Percentiles rank a stretch among this genome's conserved stretches.
phyloP scores from a whole-genome alignment of 2,797 vertebrate species.

The Rhabdomys pumilio region DNA sequence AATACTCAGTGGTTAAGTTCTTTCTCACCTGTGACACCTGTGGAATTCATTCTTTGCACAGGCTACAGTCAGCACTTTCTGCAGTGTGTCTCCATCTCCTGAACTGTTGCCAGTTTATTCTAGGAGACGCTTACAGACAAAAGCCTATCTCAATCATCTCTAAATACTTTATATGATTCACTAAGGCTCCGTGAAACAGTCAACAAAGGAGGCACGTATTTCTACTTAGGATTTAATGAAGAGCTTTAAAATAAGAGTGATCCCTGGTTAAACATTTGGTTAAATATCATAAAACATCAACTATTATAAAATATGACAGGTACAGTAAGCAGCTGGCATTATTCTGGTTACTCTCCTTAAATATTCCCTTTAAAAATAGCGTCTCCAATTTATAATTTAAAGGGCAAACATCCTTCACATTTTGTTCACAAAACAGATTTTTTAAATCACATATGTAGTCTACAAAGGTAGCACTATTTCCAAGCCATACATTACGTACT shows the following conservation, averaged over 20 bases:
- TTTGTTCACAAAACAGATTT: background rate
- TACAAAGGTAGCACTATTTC: conserved; percentile 60
- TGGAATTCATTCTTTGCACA: conserved; percentile 74
- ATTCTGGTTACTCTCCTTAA: conserved; percentile 65
- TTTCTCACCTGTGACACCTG: conserved; percentile 65
- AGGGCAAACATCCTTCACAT: conserved; percentile 18
- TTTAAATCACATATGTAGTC: background rate
- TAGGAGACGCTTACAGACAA: conserved; percentile 47
- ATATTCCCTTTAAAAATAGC: conserved; percentile 66
- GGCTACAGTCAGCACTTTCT: conserved; percentile 65
- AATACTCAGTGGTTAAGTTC: conserved; percentile 67
- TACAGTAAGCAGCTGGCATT: conserved; percentile 54
- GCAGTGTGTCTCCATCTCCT: conserved; percentile 41
- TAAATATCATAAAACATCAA: background rate
- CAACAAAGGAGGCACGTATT: background rate
- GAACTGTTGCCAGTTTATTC: conserved; percentile 66
- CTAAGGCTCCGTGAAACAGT: background rate
- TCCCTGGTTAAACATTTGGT: conserved; percentile 65
- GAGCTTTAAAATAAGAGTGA: conserved; percentile 19
- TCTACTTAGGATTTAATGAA: background rate
- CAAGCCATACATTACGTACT: background rate
- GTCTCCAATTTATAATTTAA: conserved; percentile 36
- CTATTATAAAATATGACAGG: conserved; percentile 71
- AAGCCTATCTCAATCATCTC: background rate
- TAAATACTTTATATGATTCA: background rate